phyloP scores from a whole-genome alignment of 1,140 invertebrate genomes.

The Drosophila fuyamai region DNA sequence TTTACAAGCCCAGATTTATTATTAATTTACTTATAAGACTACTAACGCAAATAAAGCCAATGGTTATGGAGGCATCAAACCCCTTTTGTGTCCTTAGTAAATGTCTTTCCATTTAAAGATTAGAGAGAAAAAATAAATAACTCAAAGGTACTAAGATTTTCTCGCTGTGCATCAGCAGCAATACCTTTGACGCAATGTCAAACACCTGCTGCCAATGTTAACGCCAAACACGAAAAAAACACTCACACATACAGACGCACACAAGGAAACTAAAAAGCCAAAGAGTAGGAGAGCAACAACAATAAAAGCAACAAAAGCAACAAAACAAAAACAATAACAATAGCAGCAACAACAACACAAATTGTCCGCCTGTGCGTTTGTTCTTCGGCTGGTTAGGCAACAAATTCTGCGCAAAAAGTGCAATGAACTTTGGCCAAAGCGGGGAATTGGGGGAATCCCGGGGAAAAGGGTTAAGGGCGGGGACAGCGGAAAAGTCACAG shows the following conservation, averaged over 20 bases:
- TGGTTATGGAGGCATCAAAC: too few relatives aligned
- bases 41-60: too few relatives aligned
- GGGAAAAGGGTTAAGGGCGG: conserved; percentile 10
- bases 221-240: conserved; percentile 80
- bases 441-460: conserved; percentile 51
- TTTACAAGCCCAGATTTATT: too few relatives aligned
- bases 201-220: conserved; percentile 82
- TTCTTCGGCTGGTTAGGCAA: conserved; percentile 81
- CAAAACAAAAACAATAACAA: conserved; percentile 37
- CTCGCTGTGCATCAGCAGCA: conserved; percentile 43
- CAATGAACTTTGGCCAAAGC: conserved; percentile 70
- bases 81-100: too few relatives aligned
- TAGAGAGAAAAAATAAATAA: not conserved
- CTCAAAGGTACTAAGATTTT: not conserved
- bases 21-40: too few relatives aligned
- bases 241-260: conserved; percentile 46
- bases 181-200: conserved; percentile 82
- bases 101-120: too few relatives aligned
- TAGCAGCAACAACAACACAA: conserved; percentile 22
- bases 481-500: conserved; percentile 43
- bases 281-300: conserved; percentile 64
- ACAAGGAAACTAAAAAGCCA: conserved; percentile 57
- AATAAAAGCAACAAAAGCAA: conserved; percentile 36
- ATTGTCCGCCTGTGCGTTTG: conserved; percentile 75
- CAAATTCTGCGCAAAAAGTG: conserved; percentile 81